Evolutionary conservation across 1,140 invertebrate genomes (phyloP), one percentile per base, ranked within the genome.

Genomic region (Drosophila kurseongensis): DNA sequence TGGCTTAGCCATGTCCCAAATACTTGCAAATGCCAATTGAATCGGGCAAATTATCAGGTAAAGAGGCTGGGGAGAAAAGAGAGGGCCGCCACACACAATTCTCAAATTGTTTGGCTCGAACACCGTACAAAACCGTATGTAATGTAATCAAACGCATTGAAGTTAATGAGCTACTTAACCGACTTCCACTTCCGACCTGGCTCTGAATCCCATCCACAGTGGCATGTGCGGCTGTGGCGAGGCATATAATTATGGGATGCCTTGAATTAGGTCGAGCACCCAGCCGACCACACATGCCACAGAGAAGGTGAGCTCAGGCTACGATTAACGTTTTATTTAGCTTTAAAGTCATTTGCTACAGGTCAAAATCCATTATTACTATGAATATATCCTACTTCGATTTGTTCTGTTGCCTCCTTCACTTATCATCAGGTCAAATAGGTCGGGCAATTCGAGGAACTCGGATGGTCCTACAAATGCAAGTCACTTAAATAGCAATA

Each of bases 141-240:
- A 76, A 80, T 82, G 67, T 75, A 72, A 59, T 80, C 61, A 61
- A 76, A 68, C 69, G 56, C 54, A 81, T 75, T 78, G 65, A 67
- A 78, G 63, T 68, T 88, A 86, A 86, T 86, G 66, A 86, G 83
- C 75, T 66, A 86, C 83, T 88, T 88, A 88, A 83, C 83, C 83
- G 83, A 73, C 66, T 72, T 76, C 69, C 42, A 56, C 78, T 66
- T 63, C 56, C 65, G 65, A 36, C 54, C 14, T 32, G 23, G 9
- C 50, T 45, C 41, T 47, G 59, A 51, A 44, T 41, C 47, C 60
- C 47, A 52, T 66, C 35, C 65, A 66, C 45, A 57, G 40, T 48
- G 68, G 50, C 40, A 52, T 51, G 36, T 42, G 58, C 41, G 23
- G 44, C 57, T 42, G 44, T 38, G 45, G 36, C 35, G 41, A 58